Evolutionary conservation across 2,113 vertebrate species (phyloP), one percentile per base, ranked within the genome.

Genomic region (Scalopus aquaticus): DNA sequence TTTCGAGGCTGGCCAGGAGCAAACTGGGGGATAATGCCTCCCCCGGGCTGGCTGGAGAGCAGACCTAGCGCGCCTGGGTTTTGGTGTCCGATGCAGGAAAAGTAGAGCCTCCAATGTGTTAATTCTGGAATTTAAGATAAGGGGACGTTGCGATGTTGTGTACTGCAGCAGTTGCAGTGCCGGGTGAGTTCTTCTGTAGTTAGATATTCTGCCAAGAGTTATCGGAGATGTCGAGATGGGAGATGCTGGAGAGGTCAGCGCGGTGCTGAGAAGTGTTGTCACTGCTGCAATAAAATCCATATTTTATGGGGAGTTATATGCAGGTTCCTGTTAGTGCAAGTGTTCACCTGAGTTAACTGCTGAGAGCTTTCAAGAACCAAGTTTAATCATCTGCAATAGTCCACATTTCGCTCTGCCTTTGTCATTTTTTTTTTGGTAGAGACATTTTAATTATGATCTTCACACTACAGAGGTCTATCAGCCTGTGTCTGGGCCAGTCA

Each of bases 211-310:
- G 78, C 93, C 90, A 83, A 96, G 97, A 94, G 96, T 96, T 96
- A 86, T 28, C 39, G 13, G 91, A 46, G 95, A 83, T 89, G 58
- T 86, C 46, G 91, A 96, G 96, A 85, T 88, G 81, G 96, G 95
- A 93, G 95, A 58, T 77, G 92, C 96, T 72, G 56, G 74, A 65
- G 96, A 98, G 98, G 98, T 98, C 98, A 97, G 89, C 42, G 65
- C 78, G 86, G 70, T 97, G 94, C 82, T 96, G 94, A 93, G 90
- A 95, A 98, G 79, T 94, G 96, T 90, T 96, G 97, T 97, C 93
- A 83, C 78, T 97, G 98, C 98, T 98, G 98, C 98, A 98, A 98
- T 98, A 97, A 98, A 98, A 98, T 98, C 98, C 98, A 97, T 98
- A 98, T 98, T 98, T 98, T 98, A 98, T 96, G 74, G 97, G 93